Evolutionary conservation across 2,888 invertebrate genomes (phyloP).

Genomic region (Eristalis tenax): DNA sequence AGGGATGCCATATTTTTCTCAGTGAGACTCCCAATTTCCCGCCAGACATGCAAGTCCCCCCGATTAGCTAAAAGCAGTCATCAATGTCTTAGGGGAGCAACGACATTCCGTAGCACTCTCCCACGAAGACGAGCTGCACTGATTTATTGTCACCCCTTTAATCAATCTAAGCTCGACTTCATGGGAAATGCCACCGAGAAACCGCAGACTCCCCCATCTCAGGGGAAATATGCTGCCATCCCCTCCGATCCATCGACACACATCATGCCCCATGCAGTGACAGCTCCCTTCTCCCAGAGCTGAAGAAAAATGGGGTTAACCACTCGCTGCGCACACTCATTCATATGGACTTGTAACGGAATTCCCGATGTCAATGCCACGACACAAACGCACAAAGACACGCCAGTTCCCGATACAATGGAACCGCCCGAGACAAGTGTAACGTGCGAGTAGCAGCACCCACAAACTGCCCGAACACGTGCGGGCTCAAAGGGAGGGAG

Average conservation of each 20-base stretch:
- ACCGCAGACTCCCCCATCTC: constrained; percentile 3
- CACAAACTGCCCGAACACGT: constrained; percentile 47
- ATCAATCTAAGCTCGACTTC: constrained; percentile 24
- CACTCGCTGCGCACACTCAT: not conserved
- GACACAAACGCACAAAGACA: not conserved
- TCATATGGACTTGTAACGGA: not conserved
- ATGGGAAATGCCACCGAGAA: constrained; percentile 44
- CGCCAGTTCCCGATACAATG: not conserved
- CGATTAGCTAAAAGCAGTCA: not conserved
- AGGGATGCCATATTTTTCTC: too few relatives aligned
- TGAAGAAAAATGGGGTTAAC: not conserved
- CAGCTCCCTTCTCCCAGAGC: not conserved
- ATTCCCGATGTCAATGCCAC: not conserved
- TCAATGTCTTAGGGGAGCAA: not conserved
- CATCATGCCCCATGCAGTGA: constrained; percentile 31
- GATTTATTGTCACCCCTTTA: constrained; percentile 1
- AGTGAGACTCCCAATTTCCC: too few relatives aligned
- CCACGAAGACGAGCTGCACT: not conserved
- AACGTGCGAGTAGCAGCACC: not conserved
- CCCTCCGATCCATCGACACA: constrained; percentile 2
- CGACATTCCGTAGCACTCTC: not conserved
- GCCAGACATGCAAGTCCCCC: too few relatives aligned
- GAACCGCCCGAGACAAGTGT: constrained; percentile 46
- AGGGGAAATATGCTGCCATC: not conserved
- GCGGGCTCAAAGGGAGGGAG: constrained; percentile 33